Percentiles rank a stretch among this genome's conserved stretches.
Evolutionary conservation across 2,797 vertebrate genomes (phyloP).

Genomic region (Mergus octosetaceus): DNA sequence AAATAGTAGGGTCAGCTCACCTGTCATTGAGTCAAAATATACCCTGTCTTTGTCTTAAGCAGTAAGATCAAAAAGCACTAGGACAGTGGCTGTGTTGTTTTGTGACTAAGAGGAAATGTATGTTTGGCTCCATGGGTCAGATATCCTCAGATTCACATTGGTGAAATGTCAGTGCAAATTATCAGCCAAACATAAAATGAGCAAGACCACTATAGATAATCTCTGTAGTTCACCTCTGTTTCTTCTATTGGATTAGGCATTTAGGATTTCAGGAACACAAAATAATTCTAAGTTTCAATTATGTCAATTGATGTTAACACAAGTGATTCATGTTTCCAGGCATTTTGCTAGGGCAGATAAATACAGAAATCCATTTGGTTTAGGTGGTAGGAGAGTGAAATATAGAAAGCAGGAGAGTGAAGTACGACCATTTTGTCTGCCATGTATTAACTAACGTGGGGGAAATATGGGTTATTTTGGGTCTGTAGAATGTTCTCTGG

Average conservation of each 20-base stretch:
- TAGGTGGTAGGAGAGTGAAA: neutral
- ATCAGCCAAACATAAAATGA: neutral
- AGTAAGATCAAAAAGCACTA: neutral
- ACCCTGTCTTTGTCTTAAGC: neutral
- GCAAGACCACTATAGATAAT: neutral
- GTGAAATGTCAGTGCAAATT: neutral
- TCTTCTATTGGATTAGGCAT: neutral
- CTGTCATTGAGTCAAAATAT: neutral
- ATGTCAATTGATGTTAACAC: neutral
- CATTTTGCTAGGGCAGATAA: neutral
- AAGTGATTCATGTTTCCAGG: neutral
- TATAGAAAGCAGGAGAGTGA: neutral
- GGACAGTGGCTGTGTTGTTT: neutral
- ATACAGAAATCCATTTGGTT: neutral
- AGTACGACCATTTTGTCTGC: neutral
- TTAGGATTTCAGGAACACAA: neutral
- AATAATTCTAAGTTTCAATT: neutral
- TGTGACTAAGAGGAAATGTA: neutral
- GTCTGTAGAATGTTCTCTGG: neutral
- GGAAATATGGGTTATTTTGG: neutral
- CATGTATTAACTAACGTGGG: neutral
- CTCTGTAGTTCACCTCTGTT: neutral
- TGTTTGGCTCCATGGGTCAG: neutral
- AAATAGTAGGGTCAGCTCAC: neutral
- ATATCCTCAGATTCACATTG: neutral